A percentile compares a stretch with the other conserved stretches of the same genome.
Evolutionary conservation across 2,797 vertebrate genomes (phyloP).

Genomic region (Micrastur ruficollis): DNA sequence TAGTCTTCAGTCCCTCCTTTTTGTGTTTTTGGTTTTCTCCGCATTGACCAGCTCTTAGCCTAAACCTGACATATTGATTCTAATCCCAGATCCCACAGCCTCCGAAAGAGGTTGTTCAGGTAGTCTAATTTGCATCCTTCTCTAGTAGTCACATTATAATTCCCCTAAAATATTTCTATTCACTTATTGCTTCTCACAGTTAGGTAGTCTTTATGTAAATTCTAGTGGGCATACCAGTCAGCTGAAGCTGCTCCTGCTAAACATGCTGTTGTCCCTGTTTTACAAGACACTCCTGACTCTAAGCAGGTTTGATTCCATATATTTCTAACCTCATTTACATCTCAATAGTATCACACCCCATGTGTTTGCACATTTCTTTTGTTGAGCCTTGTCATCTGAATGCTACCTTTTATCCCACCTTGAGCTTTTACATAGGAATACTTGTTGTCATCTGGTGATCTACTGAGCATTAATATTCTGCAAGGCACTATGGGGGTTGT

Average conservation of each 20-base stretch:
- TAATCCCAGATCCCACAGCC: background rate
- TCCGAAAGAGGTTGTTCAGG: background rate
- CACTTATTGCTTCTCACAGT: background rate
- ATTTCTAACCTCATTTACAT: slow-evolving; percentile 69
- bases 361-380: slow-evolving; percentile 42
- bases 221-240: background rate
- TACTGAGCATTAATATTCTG: slow-evolving; percentile 72
- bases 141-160: background rate
- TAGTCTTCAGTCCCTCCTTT: background rate
- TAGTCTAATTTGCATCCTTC: background rate
- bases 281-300: slow-evolving; percentile 23
- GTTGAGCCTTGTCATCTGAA: slow-evolving; percentile 41
- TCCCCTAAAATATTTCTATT: background rate
- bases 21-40: background rate
- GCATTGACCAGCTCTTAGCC: background rate
- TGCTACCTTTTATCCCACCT: slow-evolving; percentile 52
- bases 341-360: slow-evolving; percentile 42
- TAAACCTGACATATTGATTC: background rate
- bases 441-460: slow-evolving; percentile 66
- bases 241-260: background rate
- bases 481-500: slow-evolving; percentile 49
- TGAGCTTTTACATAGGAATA: background rate
- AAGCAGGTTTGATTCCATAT: slow-evolving; percentile 10
- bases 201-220: background rate
- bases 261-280: slow-evolving; percentile 3